These are phyloP conservation scores for Limnephilus marmoratus DNA, from an alignment of 2,888 invertebrate species.

Conservation along the genomic window DNA sequence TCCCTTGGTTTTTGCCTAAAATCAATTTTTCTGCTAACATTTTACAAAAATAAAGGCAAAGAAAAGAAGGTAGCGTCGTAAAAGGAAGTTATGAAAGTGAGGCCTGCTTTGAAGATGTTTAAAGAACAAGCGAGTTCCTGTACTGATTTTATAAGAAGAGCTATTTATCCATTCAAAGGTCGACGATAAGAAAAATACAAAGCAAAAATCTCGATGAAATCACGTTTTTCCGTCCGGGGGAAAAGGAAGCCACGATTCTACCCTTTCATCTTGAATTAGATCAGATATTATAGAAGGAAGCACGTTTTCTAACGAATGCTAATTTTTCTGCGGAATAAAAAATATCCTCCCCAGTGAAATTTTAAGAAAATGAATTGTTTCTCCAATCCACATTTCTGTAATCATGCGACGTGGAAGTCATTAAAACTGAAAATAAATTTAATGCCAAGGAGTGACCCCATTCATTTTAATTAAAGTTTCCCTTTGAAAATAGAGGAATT, in stretches of 20 bases:
- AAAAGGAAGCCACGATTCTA: constrained; percentile 19
- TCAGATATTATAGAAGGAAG: neutral
- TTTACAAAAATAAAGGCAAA: neutral
- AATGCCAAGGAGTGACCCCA: too few relatives aligned
- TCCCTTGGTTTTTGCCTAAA: neutral
- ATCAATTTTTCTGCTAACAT: neutral
- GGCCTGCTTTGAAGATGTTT: neutral
- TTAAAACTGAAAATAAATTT: neutral
- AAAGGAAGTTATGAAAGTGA: neutral
- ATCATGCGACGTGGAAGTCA: neutral
- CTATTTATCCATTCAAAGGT: neutral
- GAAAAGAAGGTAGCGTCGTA: neutral
- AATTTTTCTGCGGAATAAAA: neutral
- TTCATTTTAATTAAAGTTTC: too few relatives aligned
- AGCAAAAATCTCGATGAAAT: constrained; percentile 1
- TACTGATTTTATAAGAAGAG: neutral
- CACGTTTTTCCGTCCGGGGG: constrained; percentile 3
- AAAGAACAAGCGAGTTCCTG: neutral
- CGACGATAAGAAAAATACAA: constrained; percentile 4
- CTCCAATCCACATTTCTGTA: neutral
- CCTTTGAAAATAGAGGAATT: neutral
- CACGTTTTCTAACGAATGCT: neutral
- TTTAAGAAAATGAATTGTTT: neutral
- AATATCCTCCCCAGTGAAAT: neutral
- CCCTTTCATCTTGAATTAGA: neutral